phyloP scores from a whole-genome alignment of 2,797 vertebrate genomes.

The Carapus acus region DNA sequence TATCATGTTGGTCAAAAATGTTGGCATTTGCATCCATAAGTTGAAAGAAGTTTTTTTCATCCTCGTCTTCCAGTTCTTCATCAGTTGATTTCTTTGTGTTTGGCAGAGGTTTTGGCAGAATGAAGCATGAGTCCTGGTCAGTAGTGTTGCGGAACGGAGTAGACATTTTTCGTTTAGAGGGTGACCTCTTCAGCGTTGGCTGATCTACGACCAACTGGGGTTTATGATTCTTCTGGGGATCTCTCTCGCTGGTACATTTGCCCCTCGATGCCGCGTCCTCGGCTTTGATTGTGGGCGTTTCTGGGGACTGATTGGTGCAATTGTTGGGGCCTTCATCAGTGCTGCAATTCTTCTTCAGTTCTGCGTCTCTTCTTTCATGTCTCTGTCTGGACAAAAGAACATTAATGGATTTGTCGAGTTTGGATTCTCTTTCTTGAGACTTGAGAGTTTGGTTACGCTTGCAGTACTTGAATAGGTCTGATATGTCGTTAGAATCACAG shows the following conservation, averaged over 20 bases:
- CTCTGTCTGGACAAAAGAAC: constrained; percentile 77
- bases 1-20: constrained; percentile 55
- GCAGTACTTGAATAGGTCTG: constrained; percentile 82
- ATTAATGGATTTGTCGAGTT: constrained; percentile 81
- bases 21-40: constrained; percentile 68
- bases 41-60: constrained; percentile 82
- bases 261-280: constrained; percentile 63
- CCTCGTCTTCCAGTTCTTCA: constrained; percentile 77
- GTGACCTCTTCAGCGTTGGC: constrained; percentile 66
- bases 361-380: constrained; percentile 73
- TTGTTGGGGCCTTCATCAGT: constrained; percentile 62
- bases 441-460: constrained; percentile 80
- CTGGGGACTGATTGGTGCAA: constrained; percentile 62
- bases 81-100: constrained; percentile 81
- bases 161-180: constrained; percentile 77
- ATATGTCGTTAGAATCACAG: constrained; percentile 75
- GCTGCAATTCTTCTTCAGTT: constrained; percentile 70
- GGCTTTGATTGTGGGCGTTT: constrained; percentile 58
- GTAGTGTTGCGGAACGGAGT: constrained; percentile 89
- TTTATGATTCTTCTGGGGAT: constrained; percentile 57
- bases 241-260: constrained; percentile 52
- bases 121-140: constrained; percentile 89
- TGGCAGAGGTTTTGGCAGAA: constrained; percentile 88
- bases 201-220: constrained; percentile 59
- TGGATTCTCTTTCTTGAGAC: constrained; percentile 77